Conservation (phyloP, 2,113 vertebrate genomes). For the Plecturocebus donacophilus region DNA sequence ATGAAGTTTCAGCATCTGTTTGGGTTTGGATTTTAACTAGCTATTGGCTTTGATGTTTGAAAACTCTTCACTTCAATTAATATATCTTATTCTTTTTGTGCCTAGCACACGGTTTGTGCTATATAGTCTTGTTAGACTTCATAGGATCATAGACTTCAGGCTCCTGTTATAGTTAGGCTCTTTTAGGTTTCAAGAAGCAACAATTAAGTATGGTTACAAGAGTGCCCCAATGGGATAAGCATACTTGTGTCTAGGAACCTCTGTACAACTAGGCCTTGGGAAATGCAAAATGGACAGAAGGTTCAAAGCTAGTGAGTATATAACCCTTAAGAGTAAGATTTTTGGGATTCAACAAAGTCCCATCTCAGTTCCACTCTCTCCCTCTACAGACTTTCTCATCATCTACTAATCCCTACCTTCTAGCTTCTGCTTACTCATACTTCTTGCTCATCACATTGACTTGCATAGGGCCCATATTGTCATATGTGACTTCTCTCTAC, state of each 20-base stretch:
- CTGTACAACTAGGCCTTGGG: not conserved
- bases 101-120: not conserved
- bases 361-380: not conserved
- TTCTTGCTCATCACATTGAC: not conserved
- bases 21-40: not conserved
- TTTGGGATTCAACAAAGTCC: not conserved
- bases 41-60: not conserved
- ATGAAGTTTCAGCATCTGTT: not conserved
- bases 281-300: not conserved
- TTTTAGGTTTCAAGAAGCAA: constrained; percentile 30
- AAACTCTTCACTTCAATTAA: not conserved
- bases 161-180: not conserved
- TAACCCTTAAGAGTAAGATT: not conserved
- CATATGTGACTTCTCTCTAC: not conserved
- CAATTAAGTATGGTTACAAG: not conserved
- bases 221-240: not conserved
- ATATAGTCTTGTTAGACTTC: not conserved
- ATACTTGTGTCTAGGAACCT: not conserved
- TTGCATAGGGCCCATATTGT: not conserved
- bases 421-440: not conserved
- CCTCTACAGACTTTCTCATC: not conserved
- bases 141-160: not conserved
- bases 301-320: not conserved
- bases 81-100: not conserved
- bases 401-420: not conserved